phyloP scores from a whole-genome alignment of 2,888 invertebrate genomes.

The Rapana venosa region DNA sequence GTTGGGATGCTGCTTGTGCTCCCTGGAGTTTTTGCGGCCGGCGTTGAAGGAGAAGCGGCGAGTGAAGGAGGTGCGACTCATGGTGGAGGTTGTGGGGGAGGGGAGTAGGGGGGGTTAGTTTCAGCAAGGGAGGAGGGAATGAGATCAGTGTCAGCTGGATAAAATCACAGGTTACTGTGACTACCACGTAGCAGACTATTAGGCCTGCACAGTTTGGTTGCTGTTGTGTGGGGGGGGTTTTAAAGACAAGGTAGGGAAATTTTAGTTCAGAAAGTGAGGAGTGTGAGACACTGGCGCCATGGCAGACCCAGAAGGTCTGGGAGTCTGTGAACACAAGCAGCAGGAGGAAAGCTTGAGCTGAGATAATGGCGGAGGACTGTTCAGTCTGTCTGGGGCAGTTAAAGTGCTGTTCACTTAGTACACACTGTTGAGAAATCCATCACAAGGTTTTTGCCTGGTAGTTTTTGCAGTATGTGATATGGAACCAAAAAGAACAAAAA shows the following conservation, averaged over 20 bases:
- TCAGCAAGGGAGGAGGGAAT: background rate
- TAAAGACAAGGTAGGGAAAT: background rate
- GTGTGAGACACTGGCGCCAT: too few species aligned
- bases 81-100: constrained; percentile 9
- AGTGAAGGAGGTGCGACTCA: constrained; percentile 50
- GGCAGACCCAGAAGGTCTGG: too few species aligned
- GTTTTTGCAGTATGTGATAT: too few species aligned
- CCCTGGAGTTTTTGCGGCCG: constrained; percentile 49
- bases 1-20: constrained; percentile 44
- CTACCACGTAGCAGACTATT: background rate
- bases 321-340: too few species aligned
- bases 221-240: background rate
- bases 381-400: too few species aligned
- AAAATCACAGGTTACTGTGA: background rate
- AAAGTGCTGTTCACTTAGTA: too few species aligned
- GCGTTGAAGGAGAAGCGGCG: constrained; percentile 46
- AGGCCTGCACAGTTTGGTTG: background rate
- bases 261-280: background rate
- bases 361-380: too few species aligned
- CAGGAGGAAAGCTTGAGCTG: too few species aligned
- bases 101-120: background rate
- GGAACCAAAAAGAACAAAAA: too few species aligned
- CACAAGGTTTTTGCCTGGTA: too few species aligned
- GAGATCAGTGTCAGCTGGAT: background rate
- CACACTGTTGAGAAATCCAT: too few species aligned